Percentiles rank a stretch among this genome's conserved stretches.
phyloP scores from a whole-genome alignment of 1,140 invertebrate species.

The Calosoma granatense region DNA sequence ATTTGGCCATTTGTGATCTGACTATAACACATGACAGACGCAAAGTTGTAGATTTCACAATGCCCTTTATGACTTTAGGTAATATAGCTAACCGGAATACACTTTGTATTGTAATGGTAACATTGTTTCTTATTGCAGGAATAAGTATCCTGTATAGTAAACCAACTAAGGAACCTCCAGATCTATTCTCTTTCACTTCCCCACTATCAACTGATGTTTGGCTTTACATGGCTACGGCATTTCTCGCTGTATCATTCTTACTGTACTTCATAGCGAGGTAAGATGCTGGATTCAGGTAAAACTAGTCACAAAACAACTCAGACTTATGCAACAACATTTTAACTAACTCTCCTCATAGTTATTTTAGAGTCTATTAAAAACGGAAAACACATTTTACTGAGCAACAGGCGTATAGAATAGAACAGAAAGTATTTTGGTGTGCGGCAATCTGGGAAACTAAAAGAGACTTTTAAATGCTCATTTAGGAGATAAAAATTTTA shows the following conservation, averaged over 20 bases:
- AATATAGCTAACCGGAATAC: slow-evolving; percentile 18
- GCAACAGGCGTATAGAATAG: no score
- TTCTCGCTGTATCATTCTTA: slow-evolving; percentile 72
- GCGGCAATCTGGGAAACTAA: neutral
- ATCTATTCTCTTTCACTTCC: slow-evolving; percentile 77
- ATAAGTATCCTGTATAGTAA: slow-evolving; percentile 73
- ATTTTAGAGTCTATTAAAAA: neutral
- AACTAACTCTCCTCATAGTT: no score
- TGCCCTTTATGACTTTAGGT: slow-evolving; percentile 84
- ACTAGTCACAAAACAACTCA: no score
- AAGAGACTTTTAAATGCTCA: neutral
- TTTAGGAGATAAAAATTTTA: slow-evolving; percentile 7
- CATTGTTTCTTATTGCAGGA: slow-evolving; percentile 33
- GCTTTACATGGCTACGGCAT: slow-evolving; percentile 85
- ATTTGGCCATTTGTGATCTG: slow-evolving; percentile 84
- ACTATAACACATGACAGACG: slow-evolving; percentile 83
- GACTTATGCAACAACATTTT: no score
- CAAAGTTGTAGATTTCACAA: slow-evolving; percentile 78
- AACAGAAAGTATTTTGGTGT: neutral
- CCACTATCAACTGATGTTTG: slow-evolving; percentile 86
- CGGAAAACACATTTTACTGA: no score
- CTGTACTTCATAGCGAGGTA: slow-evolving; percentile 78
- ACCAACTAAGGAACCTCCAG: slow-evolving; percentile 53
- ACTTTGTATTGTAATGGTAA: slow-evolving; percentile 1
- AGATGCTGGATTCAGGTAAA: no score